A percentile compares a stretch with the other conserved stretches of the same genome.
phyloP scores from a whole-genome alignment of 2,797 vertebrate species.

The Ctenopoma kingsleyae region DNA sequence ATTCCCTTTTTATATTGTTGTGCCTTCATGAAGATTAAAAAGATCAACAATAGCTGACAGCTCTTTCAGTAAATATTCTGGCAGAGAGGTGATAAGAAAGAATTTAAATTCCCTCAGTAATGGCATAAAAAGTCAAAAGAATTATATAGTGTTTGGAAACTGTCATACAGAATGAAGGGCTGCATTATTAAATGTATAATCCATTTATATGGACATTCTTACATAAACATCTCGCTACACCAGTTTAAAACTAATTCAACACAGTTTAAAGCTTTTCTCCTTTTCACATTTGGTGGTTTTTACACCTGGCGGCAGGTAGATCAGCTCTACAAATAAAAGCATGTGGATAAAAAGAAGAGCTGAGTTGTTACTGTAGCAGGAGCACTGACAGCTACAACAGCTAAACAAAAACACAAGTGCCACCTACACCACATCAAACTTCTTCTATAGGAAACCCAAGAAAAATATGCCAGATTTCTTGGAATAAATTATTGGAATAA shows the following conservation, averaged over 20 bases:
- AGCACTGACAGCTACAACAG: slow-evolving; percentile 13
- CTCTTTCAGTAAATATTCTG: slow-evolving; percentile 68
- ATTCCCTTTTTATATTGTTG: slow-evolving; percentile 67
- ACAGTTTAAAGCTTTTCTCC: slow-evolving; percentile 15
- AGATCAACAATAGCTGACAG: slow-evolving; percentile 64
- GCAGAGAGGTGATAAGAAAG: slow-evolving; percentile 66
- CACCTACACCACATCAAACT: slow-evolving; percentile 11
- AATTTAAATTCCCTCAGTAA: slow-evolving; percentile 49
- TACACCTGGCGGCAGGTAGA: slow-evolving; percentile 23
- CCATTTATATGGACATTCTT: slow-evolving; percentile 41
- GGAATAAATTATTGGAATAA: neutral
- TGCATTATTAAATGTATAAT: slow-evolving; percentile 51
- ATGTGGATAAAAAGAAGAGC: slow-evolving; percentile 10
- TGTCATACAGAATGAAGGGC: slow-evolving; percentile 30
- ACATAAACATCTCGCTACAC: slow-evolving; percentile 34
- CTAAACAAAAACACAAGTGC: slow-evolving; percentile 10
- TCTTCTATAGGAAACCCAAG: neutral
- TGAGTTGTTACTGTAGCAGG: neutral
- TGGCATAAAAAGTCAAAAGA: slow-evolving; percentile 41
- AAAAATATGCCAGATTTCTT: neutral
- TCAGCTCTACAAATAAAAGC: neutral
- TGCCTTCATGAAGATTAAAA: slow-evolving; percentile 66
- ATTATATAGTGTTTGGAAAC: slow-evolving; percentile 50
- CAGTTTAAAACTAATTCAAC: slow-evolving; percentile 24
- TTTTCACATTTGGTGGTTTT: slow-evolving; percentile 2